Conservation (phyloP, 1,140 invertebrate species). For the Archivesica marissinica region DNA sequence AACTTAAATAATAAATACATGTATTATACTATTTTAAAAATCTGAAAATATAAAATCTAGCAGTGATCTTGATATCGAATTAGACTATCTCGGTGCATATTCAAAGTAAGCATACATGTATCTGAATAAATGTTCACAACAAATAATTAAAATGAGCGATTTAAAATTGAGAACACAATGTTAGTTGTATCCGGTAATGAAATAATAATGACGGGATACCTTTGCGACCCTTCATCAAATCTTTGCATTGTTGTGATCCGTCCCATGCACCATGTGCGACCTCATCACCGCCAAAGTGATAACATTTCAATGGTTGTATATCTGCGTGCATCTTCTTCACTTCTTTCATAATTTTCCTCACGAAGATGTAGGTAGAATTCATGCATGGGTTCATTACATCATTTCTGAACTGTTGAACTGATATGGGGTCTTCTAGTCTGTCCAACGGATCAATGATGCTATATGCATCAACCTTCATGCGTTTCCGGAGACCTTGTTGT, state of each 20-base stretch:
- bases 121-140: not conserved
- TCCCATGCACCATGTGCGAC: slow-evolving; percentile 73
- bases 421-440: slow-evolving; percentile 50
- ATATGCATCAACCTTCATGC: slow-evolving; percentile 54
- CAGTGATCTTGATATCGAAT: too few relatives aligned
- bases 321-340: slow-evolving; percentile 69
- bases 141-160: not conserved
- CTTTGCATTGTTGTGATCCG: slow-evolving; percentile 71
- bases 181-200: not conserved
- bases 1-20: too few relatives aligned
- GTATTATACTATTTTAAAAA: too few relatives aligned
- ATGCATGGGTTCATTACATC: slow-evolving; percentile 79
- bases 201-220: not conserved
- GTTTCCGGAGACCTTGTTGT: not conserved
- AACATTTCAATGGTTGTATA: slow-evolving; percentile 71
- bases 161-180: not conserved
- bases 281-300: slow-evolving; percentile 82
- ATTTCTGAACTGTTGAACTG: slow-evolving; percentile 75
- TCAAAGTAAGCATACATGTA: not conserved
- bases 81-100: too few relatives aligned
- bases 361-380: slow-evolving; percentile 72
- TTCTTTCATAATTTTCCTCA: slow-evolving; percentile 65
- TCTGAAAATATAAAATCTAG: too few relatives aligned
- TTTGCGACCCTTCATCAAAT: slow-evolving; percentile 24
- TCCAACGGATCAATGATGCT: slow-evolving; percentile 67